Base-by-base conservation (phyloP, 2,113 vertebrate genomes). In the Marmota flaviventris region DNA sequence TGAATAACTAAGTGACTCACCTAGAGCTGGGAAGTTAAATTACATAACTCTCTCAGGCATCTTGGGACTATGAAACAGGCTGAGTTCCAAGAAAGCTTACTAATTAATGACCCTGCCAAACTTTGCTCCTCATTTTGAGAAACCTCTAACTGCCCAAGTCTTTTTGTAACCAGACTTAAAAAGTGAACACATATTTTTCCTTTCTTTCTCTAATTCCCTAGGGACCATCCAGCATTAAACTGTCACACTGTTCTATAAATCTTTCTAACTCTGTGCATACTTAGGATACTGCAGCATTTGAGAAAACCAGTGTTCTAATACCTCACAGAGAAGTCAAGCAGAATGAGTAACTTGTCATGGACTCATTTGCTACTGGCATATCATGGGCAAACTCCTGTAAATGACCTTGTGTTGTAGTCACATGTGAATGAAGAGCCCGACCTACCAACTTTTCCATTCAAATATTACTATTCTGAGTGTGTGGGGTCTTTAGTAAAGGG, bases 21-120 rank as follows among this genome's bases (percentile, higher is more conserved):
- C 61, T 42, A 89, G n/a, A 89, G 14, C 61, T 93, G 39, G 9
- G 12, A 93, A 42, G 42, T 79, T 91, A 86, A 94, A 94, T 37
- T 83, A 79, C 20, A 25, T 61, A 61, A 77, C 53, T 73, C 39
- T 63, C 18, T 84, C 77, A 61, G 65, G 13, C 13, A 37, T 70
- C 73, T 17, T 73, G 25, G 24, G 24, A 32, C 25, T 82, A 42
- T 69, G 32, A 93, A 85, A 82, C 39, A 83, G 56, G 8, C 27
- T 20, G 51, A 58, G 7, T 65, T 91, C 48, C 45, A 61, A 42
- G 45, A 93, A 69, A 77, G 10, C 16, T 81, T 73, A 65, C 0
- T 77, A 20, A 83, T 85, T 75, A 94, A 94, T 39, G 39, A 88
- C 14, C 12, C 22, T 78, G n/a, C 24, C 37, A 45, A 4, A 53